Evolutionary conservation across 2,797 vertebrate genomes (phyloP), one percentile per base, ranked within the genome.

Genomic region (Melanotaenia trifasciata): DNA sequence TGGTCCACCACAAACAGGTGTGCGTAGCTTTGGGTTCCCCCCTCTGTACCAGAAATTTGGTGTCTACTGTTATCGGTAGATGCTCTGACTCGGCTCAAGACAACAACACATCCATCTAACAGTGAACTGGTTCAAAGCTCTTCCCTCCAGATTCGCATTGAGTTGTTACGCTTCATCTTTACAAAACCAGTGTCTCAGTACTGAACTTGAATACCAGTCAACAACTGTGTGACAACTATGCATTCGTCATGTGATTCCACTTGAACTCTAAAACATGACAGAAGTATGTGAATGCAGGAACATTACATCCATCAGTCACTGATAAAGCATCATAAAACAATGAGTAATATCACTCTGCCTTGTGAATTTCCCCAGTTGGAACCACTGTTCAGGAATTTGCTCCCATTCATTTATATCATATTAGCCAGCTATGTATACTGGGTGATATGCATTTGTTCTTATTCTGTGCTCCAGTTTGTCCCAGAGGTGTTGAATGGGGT

Each of bases 11-110:
- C 95, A 96, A 86, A 94, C 96, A 0, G 97, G 97, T 0, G 93
- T 99, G 62, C 94, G 96, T 43, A 96, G 85, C 78, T 96, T 97
- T 0, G 97, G 98, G 40, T 99, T 97, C 66, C 96, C 94, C 0
- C 85, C 93, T 24, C 92, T 70, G 16, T 72, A 89, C 71, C 92
- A 89, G 67, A 94, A 89, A 76, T 96, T 95, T 10, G 95, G 96
- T 0, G 97, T 96, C 64, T 99, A 95, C 88, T 99, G 98, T 87
- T 96, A 96, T 59, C 92, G 84, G 57, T 87, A 89, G 86, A 84
- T 3, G 20, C 2, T 33, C 53, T 20, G 18, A 58, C 14, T 65
- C 40, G 35, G 58, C 26, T 8, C 3, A 0, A 73, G 9, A 58
- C 59, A 76, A 56, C 45, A 78, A 50, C 40, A 67, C 61, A 57